Evolutionary conservation across 1,140 invertebrate genomes (phyloP), one percentile per base, ranked within the genome.

Genomic region (Danaus melanippus): DNA sequence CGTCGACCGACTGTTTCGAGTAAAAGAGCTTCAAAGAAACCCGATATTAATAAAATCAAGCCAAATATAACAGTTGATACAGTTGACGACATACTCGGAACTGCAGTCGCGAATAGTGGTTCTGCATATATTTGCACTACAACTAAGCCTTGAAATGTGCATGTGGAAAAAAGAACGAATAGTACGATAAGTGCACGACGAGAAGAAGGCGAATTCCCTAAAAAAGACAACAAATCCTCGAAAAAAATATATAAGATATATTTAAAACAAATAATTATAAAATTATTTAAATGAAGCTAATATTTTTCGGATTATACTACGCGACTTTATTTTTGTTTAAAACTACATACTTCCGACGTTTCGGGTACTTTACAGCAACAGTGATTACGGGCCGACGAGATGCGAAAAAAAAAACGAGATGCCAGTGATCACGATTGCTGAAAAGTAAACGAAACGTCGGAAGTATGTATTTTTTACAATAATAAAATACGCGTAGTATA

Each of bases 41-140:
- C 67, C 45, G 71, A 21, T 0, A 73, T 10, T 0, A 75, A 47
- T 6, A 55, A 58, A 0, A 69, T 50, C 0, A 69, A 12, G 4
- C 64, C 69, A 11, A 74, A 68, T n/a, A 74, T 47, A 8, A 74
- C 46, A 9, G 66, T 69, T 15, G 66, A 71, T 6, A 68, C 3
- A 0, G 62, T 67, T 0, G 74, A 11, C 0, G 72, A 67, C 49
- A 76, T 66, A 9, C 41, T 60, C 0, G 76, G 76, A 10, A 75
- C 48, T 1, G 71, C 70, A 39, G 67, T 45, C 0, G 40, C 46
- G 45, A 80, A 80, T 9, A 79, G 50, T 0, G 74, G 76, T 8
- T 64, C 66, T 0, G 72, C 69, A 41, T 74, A 76, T n/a, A 75
- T 67, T 42, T 78, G 71, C 2, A 80, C 60, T 12, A 73, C 66